These are phyloP conservation scores for Sarotherodon lohbergeri DNA, from an alignment of 2,113 vertebrate species.

Conservation along the genomic window DNA sequence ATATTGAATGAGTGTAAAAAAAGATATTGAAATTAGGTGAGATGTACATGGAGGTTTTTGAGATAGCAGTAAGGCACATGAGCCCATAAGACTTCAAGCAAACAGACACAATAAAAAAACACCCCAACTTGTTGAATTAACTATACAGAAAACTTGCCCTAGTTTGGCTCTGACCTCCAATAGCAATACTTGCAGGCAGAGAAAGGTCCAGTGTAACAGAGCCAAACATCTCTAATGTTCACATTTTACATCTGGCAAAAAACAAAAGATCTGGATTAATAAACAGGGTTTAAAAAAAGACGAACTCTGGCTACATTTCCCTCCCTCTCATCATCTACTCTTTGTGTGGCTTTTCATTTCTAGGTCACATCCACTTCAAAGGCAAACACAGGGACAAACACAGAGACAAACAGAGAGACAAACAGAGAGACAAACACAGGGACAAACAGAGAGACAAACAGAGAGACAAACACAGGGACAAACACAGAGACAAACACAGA, in stretches of 20 bases:
- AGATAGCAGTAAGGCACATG: not conserved
- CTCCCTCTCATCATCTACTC: not conserved
- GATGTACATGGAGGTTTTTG: not conserved
- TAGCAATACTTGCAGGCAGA: not conserved
- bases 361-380: conserved; percentile 70
- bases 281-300: not conserved
- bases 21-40: not conserved
- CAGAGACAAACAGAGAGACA: not conserved
- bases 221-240: not conserved
- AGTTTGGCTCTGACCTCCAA: not conserved
- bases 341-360: not conserved
- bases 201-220: not conserved
- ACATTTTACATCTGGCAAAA: not conserved
- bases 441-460: not conserved
- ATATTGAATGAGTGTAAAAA: not conserved
- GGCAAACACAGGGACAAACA: not conserved
- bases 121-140: not conserved
- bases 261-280: not conserved
- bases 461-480: not conserved
- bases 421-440: not conserved
- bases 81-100: not conserved
- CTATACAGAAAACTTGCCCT: not conserved
- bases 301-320: not conserved
- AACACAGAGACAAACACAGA: not conserved
- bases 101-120: not conserved